Conservation (phyloP, 1,140 invertebrate genomes). For the Lordiphosa collinella region DNA sequence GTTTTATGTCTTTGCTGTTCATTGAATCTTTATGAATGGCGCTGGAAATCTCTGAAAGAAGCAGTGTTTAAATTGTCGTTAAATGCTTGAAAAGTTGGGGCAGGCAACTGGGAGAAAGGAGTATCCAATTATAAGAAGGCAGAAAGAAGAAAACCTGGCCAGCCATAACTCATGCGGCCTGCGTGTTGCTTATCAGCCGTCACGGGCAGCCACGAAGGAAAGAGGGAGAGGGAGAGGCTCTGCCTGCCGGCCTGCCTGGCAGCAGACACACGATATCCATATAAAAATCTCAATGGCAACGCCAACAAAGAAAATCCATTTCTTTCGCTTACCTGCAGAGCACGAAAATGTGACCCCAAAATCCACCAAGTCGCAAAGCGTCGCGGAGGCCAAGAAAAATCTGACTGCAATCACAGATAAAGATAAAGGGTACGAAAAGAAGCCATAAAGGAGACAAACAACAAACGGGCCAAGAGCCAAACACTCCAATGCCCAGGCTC, state of each 20-base stretch:
- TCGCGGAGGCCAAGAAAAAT: conserved; percentile 43
- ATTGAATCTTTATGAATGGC: conserved; percentile 52
- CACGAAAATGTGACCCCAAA: conserved; percentile 63
- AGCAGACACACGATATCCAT: conserved; percentile 56
- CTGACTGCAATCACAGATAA: conserved; percentile 61
- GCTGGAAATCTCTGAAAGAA: conserved; percentile 11
- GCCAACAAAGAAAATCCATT: conserved; percentile 30
- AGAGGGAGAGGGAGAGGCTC: conserved; percentile 2
- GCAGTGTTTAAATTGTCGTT: conserved; percentile 67
- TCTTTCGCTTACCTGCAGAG: conserved; percentile 50
- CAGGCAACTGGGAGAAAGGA: neutral
- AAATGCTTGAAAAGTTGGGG: conserved; percentile 20
- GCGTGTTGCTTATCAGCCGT: conserved; percentile 48
- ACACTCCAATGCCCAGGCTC: conserved; percentile 25
- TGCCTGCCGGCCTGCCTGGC: neutral
- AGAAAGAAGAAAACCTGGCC: conserved; percentile 24
- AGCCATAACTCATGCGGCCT: conserved; percentile 38
- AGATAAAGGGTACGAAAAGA: conserved; percentile 74
- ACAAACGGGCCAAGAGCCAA: conserved; percentile 51
- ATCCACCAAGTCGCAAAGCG: conserved; percentile 8
- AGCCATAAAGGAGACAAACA: conserved; percentile 77
- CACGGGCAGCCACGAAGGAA: conserved; percentile 2
- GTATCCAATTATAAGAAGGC: conserved; percentile 38
- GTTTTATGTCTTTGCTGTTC: conserved; percentile 28
- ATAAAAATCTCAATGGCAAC: conserved; percentile 19